These are phyloP conservation scores for Lacanobia oleracea DNA, from an alignment of 2,888 invertebrate species.

Conservation along the genomic window DNA sequence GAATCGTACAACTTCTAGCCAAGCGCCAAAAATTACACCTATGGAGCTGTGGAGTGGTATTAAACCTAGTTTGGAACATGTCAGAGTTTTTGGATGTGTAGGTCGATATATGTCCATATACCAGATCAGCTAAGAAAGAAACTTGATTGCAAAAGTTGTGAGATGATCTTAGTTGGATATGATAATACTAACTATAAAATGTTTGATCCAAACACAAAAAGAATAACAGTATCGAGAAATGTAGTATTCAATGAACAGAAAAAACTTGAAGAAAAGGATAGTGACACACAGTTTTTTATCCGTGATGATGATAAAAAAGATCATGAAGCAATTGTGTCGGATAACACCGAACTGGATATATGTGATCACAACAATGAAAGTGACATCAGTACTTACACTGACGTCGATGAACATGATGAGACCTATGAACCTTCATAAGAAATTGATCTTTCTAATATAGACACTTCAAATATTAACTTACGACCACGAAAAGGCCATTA, in stretches of 20 bases:
- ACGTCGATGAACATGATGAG: background rate
- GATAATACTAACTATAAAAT: background rate
- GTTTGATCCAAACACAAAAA: background rate
- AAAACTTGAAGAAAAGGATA: background rate
- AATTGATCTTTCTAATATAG: background rate
- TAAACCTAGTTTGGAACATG: conserved; percentile 4
- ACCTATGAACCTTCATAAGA: background rate
- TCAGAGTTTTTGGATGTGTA: conserved; percentile 2
- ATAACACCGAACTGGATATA: background rate
- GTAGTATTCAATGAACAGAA: background rate
- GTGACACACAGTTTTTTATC: background rate
- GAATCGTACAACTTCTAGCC: conserved; percentile 5
- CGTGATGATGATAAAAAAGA: background rate
- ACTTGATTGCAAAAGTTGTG: background rate
- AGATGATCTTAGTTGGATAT: background rate
- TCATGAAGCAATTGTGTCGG: too few species aligned
- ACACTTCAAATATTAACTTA: background rate
- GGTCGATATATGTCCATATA: too few species aligned
- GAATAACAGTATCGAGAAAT: background rate
- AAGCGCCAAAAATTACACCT: conserved; percentile 3
- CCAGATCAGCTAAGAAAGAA: background rate
- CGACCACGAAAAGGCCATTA: background rate
- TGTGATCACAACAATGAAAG: background rate
- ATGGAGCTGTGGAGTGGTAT: background rate
- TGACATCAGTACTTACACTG: too few species aligned